These are phyloP conservation scores for Delichon dasypus DNA, from an alignment of 2,797 vertebrate genomes.

Conservation along the genomic window DNA sequence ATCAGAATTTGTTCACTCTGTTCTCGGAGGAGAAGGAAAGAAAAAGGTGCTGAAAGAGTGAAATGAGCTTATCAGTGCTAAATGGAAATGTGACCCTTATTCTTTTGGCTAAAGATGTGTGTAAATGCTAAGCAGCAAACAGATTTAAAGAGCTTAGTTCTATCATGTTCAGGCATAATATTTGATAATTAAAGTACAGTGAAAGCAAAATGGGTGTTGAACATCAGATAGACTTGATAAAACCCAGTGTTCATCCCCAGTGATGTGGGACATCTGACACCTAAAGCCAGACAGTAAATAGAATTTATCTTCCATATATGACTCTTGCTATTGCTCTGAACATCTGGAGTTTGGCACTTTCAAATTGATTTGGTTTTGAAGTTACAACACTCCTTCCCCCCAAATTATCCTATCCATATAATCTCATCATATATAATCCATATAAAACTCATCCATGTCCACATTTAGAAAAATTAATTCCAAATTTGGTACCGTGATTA, in stretches of 20 bases:
- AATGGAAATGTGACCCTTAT: not conserved
- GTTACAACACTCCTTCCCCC: not conserved
- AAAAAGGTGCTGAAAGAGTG: not conserved
- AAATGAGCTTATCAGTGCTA: not conserved
- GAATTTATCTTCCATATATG: accelerated
- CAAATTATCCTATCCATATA: not conserved
- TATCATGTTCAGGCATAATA: not conserved
- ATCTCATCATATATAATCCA: not conserved
- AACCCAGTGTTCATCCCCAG: accelerated
- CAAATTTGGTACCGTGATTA: not conserved
- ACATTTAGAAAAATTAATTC: not conserved
- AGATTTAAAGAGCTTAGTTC: not conserved
- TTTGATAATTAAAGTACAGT: not conserved
- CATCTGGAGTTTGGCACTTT: not conserved
- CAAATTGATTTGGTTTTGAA: not conserved
- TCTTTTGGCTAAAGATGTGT: not conserved
- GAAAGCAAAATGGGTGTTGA: not conserved
- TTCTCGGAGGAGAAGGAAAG: not conserved
- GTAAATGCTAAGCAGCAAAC: not conserved
- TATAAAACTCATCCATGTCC: not conserved
- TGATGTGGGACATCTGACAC: not conserved
- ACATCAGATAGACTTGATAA: not conserved
- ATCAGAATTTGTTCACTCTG: not conserved
- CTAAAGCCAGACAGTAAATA: not conserved
- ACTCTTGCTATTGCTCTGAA: not conserved